A percentile compares a stretch with the other conserved stretches of the same genome.
phyloP scores from a whole-genome alignment of 2,888 invertebrate species.

The Lypha dubia region DNA sequence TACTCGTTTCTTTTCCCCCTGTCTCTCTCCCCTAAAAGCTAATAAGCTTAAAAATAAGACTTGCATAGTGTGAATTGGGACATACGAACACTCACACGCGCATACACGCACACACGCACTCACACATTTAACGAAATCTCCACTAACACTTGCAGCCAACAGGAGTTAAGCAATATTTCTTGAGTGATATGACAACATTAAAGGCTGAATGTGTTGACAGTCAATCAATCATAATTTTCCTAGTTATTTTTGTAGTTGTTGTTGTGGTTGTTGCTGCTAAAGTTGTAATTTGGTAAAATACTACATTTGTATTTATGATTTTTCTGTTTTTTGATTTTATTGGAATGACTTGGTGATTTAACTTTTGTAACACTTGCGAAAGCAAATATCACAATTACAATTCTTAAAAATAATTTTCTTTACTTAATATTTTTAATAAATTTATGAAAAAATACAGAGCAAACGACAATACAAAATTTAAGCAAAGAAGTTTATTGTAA shows the following conservation, averaged over 20 bases:
- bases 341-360: constrained; percentile 11
- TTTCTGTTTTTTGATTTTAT: too few relatives aligned
- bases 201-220: constrained; percentile 59
- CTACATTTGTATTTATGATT: constrained; percentile 21
- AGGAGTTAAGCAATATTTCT: constrained; percentile 3
- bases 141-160: not conserved
- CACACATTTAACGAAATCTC: not conserved
- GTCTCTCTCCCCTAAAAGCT: too few relatives aligned
- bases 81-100: not conserved
- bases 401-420: not conserved
- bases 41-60: too few relatives aligned
- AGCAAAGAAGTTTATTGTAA: too few relatives aligned
- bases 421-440: too few relatives aligned
- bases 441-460: too few relatives aligned
- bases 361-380: not conserved
- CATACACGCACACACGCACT: not conserved
- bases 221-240: constrained; percentile 61
- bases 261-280: not conserved
- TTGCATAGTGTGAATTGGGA: not conserved
- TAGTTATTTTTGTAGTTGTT: not conserved
- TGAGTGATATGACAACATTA: constrained; percentile 27
- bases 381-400: not conserved
- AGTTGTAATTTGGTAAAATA: constrained; percentile 38
- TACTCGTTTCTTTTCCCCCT: too few relatives aligned
- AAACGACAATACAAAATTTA: too few relatives aligned